Base-by-base conservation (phyloP, 2,888 invertebrate species). In the Ectemnius lituratus region DNA sequence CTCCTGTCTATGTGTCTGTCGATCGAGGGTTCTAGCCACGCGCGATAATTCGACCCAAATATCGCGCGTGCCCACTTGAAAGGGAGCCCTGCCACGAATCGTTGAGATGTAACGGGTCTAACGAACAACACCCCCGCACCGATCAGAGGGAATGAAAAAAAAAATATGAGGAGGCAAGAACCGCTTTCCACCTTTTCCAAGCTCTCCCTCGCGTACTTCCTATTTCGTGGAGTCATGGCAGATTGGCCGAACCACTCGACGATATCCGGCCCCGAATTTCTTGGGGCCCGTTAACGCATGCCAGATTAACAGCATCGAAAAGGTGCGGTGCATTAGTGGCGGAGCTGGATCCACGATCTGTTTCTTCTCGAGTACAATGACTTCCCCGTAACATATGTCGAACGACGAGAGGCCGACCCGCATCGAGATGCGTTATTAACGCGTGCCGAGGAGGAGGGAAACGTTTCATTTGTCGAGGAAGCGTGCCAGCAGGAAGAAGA, bases 361-460 rank as follows among this genome's bases (percentile, higher is more conserved):
- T 8, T 11, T 37, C 73, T 76, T 67, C 62, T 69, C 65, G 27
- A 60, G 64, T 75, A 87, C 86, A 84, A 88, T 85, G 85, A 82
- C 82, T 37, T 37, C 37, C 82, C 71, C 57, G 84, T 77, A 88
- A 87, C 89, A 89, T 89, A 89, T 89, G 89, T 87, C 81, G 84
- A 86, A 85, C 86, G 86, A 77, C 80, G 83, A 47, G 73, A 76
- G 77, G 83, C 78, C 81, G 80, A 66, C 76, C 80, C 80, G 86
- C 88, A 89, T 89, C 87, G 75, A 82, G 85, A 84, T 78, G 75
- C 84, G 85, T 86, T 85, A 89, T 90, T 88, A 89, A 77, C 75
- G 80, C 73, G 79, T 47, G 65, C 67, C n/a, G 49, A 1, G 37
- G 60, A 45, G 70, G 70, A 64, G 70, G 67, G 57, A n/a, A 18